A percentile compares a stretch with the other conserved stretches of the same genome.
These are phyloP conservation scores for Tachuris rubrigastra DNA, from an alignment of 2,113 vertebrate genomes.

Conservation along the genomic window DNA sequence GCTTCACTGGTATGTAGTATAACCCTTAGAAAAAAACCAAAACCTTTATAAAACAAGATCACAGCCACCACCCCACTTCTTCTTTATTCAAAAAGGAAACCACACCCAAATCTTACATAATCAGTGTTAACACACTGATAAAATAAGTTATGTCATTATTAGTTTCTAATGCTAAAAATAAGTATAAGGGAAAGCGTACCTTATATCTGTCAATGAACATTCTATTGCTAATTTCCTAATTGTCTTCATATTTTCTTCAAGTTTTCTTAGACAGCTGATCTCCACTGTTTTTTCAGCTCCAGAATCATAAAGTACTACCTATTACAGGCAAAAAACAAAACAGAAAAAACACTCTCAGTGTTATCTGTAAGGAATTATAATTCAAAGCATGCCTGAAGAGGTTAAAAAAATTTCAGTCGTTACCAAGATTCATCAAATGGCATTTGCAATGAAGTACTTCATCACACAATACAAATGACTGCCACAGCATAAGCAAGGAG, in stretches of 20 bases:
- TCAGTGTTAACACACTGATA: neutral
- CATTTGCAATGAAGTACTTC: neutral
- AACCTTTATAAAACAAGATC: neutral
- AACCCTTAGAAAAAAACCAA: neutral
- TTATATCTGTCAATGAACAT: slow-evolving; percentile 85
- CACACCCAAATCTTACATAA: neutral
- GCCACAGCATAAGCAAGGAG: rapidly evolving
- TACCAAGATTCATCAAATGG: neutral
- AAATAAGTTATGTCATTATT: neutral
- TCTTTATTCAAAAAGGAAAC: neutral
- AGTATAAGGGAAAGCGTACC: slow-evolving; percentile 70
- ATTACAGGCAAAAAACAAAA: slow-evolving; percentile 15
- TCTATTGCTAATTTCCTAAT: slow-evolving; percentile 77
- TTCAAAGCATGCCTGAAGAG: neutral
- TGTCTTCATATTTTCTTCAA: slow-evolving; percentile 73
- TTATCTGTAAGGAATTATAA: neutral
- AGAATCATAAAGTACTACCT: slow-evolving; percentile 89
- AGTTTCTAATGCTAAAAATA: neutral
- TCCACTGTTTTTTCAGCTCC: slow-evolving; percentile 78
- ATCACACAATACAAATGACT: neutral
- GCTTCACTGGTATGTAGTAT: neutral
- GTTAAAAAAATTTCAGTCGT: neutral
- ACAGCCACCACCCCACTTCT: neutral
- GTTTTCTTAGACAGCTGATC: slow-evolving; percentile 74
- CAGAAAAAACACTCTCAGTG: neutral